Base-by-base conservation (phyloP, 64 coral and sea anemone species). In the Stylophora pistillata region DNA sequence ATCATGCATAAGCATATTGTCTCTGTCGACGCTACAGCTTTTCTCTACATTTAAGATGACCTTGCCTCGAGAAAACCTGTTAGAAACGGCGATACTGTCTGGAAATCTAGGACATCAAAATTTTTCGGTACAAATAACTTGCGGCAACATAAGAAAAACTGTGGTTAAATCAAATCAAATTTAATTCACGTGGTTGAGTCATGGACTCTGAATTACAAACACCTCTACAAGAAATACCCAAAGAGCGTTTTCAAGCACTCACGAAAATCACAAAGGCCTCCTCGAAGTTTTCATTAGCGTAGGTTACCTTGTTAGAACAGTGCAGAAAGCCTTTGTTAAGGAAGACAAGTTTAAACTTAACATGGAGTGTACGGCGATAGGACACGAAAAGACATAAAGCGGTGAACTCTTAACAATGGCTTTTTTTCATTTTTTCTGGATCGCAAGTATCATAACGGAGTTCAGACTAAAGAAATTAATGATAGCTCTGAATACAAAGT, bases 151-250 rank as follows among this genome's bases (percentile, higher is more conserved):
- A 84, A 20, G 21, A 70, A 16, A 11, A 69, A 59, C 30, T 84
- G 80, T 70, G 62, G 80, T 84, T 15, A 28, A 68, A 47, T 34
- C 61, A 53, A 70, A 32, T 69, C 53, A 84, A 47, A 9, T 34
- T 68, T 0, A 68, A 21, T 27, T n/a, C 26, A 11, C 26, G 64
- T 28, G 23, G 1, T 11, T 1, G 23, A 68, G 20, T 1, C 11
- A 60, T 47, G 26, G 25, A 68, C 25, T 68, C 64, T 12, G 64
- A 68, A 68, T 68, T 68, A 68, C 64, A 26, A n/a, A 68, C n/a
- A 68, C 23, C n/a, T 25, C 26, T 21, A 25, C 64, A 25, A 68
- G 21, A 68, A 68, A 68, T 68, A 25, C 64, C n/a, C 64, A 68
- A 12, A 47, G 37, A 47, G 2, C 20, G 21, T 68, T 68, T n/a